A percentile compares a stretch with the other conserved stretches of the same genome.
Evolutionary conservation across 1,140 invertebrate genomes (phyloP).

Genomic region (Ridgeia piscesae): DNA sequence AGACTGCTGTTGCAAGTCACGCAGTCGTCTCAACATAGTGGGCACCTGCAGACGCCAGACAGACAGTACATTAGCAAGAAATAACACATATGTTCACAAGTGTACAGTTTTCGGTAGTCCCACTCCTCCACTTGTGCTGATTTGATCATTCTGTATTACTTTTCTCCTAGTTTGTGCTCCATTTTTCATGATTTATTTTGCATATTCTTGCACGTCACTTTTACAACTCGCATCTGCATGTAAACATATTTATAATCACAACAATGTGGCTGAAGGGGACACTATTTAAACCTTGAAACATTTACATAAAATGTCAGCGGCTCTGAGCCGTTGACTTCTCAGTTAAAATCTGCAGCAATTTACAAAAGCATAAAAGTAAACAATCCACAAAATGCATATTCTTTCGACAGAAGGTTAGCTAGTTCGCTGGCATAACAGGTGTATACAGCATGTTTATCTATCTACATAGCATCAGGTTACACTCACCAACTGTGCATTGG

Average conservation of each 20-base stretch:
- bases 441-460: not conserved
- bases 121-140: not conserved
- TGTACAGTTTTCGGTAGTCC: no score
- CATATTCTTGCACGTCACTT: not conserved
- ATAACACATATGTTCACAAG: not conserved
- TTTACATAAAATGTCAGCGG: no score
- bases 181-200: not conserved
- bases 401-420: not conserved
- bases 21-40: conserved; percentile 11
- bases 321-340: not conserved
- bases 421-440: no score
- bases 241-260: no score
- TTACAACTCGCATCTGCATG: not conserved
- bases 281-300: no score
- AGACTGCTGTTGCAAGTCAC: not conserved
- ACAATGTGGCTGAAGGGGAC: no score
- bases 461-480: not conserved
- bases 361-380: not conserved
- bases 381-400: not conserved
- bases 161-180: not conserved
- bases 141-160: not conserved
- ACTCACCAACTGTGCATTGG: conserved; percentile 75
- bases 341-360: not conserved
- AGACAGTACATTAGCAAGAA: not conserved
- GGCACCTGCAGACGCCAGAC: conserved; percentile 2